Conservation (phyloP, 2,113 vertebrate species). For the Lepus americanus region DNA sequence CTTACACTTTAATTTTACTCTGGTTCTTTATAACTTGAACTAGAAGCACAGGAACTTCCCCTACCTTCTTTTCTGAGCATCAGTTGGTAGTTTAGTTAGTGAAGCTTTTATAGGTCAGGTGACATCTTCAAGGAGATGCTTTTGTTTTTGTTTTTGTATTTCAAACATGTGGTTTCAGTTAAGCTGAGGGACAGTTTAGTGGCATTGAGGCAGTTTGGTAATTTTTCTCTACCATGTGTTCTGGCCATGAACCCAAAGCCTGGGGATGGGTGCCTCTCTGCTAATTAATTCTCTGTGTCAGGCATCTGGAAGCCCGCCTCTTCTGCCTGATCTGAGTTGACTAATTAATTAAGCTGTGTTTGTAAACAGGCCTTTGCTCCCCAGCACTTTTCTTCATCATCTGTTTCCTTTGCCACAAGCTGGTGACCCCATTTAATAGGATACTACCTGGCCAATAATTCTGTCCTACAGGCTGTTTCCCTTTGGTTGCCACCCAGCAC, state of each 20-base stretch:
- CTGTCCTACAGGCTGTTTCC: constrained; percentile 25
- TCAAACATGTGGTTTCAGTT: neutral
- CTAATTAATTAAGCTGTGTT: constrained; percentile 87
- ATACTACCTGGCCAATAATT: constrained; percentile 66
- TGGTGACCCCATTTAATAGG: constrained; percentile 68
- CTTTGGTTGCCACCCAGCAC: constrained; percentile 31
- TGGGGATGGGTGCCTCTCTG: constrained; percentile 75
- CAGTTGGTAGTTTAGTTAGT: neutral
- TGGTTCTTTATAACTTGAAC: neutral
- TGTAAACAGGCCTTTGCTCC: constrained; percentile 84
- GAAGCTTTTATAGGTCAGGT: neutral
- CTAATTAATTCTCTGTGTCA: constrained; percentile 87
- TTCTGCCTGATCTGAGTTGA: constrained; percentile 82
- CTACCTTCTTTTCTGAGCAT: neutral
- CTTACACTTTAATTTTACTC: neutral
- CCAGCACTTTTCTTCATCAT: constrained; percentile 79
- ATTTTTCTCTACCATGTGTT: constrained; percentile 76
- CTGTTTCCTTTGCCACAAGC: constrained; percentile 81
- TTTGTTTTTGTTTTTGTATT: neutral
- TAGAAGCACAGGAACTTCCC: neutral
- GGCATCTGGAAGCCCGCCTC: constrained; percentile 83
- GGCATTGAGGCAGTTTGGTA: neutral
- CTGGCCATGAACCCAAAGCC: constrained; percentile 82
- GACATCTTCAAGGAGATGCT: constrained; percentile 26
- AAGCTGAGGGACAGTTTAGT: neutral